Percentiles rank a stretch among this genome's conserved stretches.
Evolutionary conservation across 2,888 invertebrate species (phyloP).

Genomic region (Onthophagus sagittarius): DNA sequence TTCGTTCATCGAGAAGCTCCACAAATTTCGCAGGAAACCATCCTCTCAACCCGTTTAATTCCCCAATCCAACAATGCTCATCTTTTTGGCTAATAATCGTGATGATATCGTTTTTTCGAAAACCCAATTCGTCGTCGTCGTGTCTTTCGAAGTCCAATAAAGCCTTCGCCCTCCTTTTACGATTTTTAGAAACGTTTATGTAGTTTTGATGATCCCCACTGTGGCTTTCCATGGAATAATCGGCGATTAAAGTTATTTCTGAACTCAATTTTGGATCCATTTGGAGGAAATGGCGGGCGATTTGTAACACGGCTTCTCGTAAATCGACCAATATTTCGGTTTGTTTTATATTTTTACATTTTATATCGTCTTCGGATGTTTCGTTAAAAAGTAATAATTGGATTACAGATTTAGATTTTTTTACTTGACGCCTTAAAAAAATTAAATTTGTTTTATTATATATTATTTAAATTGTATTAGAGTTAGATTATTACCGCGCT

Average conservation of each 20-base stretch:
- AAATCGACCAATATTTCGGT: slow-evolving; percentile 98
- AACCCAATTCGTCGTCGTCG: slow-evolving; percentile 97
- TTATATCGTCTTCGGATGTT: slow-evolving; percentile 73
- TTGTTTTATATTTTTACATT: slow-evolving; percentile 95
- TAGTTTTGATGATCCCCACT: slow-evolving; percentile 91
- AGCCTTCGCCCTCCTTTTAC: slow-evolving; percentile 90
- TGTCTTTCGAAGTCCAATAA: slow-evolving; percentile 95
- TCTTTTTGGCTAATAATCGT: slow-evolving; percentile 96
- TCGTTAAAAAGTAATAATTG: slow-evolving; percentile 85
- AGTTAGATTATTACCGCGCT: too few species aligned
- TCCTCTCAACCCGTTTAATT: slow-evolving; percentile 88
- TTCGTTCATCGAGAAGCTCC: slow-evolving; percentile 90
- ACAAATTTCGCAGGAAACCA: slow-evolving; percentile 99
- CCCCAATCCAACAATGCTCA: slow-evolving; percentile 98
- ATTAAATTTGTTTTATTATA: not conserved
- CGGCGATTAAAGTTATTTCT: slow-evolving; percentile 79
- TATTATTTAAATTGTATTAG: not conserved
- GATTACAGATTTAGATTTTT: slow-evolving; percentile 85
- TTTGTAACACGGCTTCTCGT: slow-evolving; percentile 90
- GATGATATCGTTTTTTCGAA: slow-evolving; percentile 97
- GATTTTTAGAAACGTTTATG: slow-evolving; percentile 84
- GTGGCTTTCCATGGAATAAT: slow-evolving; percentile 95
- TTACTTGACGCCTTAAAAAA: slow-evolving; percentile 72
- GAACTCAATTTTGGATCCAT: slow-evolving; percentile 82
- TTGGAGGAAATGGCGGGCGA: slow-evolving; percentile 90